Percentiles rank a stretch among this genome's conserved stretches.
phyloP scores from a whole-genome alignment of 2,888 invertebrate genomes.

The Athrips mouffetella region DNA sequence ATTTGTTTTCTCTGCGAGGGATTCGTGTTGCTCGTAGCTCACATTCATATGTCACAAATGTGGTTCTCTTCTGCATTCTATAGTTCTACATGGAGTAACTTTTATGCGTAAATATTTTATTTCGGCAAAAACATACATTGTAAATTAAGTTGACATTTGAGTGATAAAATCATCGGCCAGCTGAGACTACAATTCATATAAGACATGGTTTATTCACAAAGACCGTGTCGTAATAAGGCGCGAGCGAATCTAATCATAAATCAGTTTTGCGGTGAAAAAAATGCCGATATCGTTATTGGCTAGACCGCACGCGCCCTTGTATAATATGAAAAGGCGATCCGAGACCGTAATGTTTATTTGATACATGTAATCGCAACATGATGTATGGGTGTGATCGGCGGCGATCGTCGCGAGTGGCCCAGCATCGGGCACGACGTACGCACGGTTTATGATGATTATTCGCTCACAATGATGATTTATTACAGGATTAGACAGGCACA shows the following conservation, averaged over 20 bases:
- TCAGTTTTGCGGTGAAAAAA: conserved; percentile 50
- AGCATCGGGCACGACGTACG: conserved; percentile 27
- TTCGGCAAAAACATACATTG: neutral
- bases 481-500: conserved; percentile 67
- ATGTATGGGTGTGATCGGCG: conserved; percentile 57
- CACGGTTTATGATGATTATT: conserved; percentile 73
- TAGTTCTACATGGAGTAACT: neutral
- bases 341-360: conserved; percentile 72
- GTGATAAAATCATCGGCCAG: neutral
- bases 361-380: conserved; percentile 73
- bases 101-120: neutral
- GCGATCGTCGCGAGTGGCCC: conserved; percentile 18
- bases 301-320: conserved; percentile 47
- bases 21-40: neutral
- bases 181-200: neutral
- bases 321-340: conserved; percentile 56
- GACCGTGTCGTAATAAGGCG: conserved; percentile 29
- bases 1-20: conserved; percentile 3
- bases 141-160: neutral
- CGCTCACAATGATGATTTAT: conserved; percentile 75
- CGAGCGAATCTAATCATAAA: conserved; percentile 50
- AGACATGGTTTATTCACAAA: neutral
- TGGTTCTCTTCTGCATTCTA: neutral
- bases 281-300: conserved; percentile 55
- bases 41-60: neutral